Percentiles rank a stretch among this genome's conserved stretches.
Evolutionary conservation across 2,113 vertebrate genomes (phyloP).

Genomic region (Heterotis niloticus): DNA sequence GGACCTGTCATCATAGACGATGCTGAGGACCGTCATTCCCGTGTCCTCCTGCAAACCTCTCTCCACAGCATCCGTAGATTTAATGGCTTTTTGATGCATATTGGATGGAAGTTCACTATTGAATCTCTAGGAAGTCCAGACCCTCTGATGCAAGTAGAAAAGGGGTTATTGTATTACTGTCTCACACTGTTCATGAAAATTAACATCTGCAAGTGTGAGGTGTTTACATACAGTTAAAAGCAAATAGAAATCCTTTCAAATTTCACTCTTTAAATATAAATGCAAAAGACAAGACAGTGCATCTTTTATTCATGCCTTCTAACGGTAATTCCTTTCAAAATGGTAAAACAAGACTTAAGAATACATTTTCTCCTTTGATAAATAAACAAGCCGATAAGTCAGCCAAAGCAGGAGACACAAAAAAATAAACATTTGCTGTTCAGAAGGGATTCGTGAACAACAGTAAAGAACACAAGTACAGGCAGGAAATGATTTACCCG

Average conservation of each 20-base stretch:
- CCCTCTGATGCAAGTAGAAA: slow-evolving; percentile 4
- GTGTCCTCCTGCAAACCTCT: background rate
- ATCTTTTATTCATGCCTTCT: background rate
- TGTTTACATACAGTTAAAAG: slow-evolving; percentile 13
- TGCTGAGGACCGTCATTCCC: slow-evolving; percentile 10
- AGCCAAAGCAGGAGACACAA: background rate
- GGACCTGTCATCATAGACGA: background rate
- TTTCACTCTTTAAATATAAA: background rate
- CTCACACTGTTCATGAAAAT: slow-evolving; percentile 3
- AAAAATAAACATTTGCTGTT: slow-evolving; percentile 43
- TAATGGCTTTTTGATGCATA: slow-evolving; percentile 22
- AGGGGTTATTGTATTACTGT: background rate
- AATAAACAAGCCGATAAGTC: slow-evolving; percentile 15
- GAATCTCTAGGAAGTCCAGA: slow-evolving; percentile 8
- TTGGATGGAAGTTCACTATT: slow-evolving; percentile 24
- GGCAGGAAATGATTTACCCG: slow-evolving; percentile 77
- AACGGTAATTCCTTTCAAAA: background rate
- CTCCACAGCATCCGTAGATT: background rate
- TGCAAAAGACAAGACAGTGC: background rate
- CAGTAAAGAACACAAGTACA: slow-evolving; percentile 66
- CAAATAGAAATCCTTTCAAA: background rate
- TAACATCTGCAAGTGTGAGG: background rate
- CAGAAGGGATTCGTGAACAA: slow-evolving; percentile 61
- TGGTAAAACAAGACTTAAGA: slow-evolving; percentile 16
- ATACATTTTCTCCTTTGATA: slow-evolving; percentile 6